Base-by-base conservation (phyloP, 1,140 invertebrate genomes). In the Hycleus cichorii region DNA sequence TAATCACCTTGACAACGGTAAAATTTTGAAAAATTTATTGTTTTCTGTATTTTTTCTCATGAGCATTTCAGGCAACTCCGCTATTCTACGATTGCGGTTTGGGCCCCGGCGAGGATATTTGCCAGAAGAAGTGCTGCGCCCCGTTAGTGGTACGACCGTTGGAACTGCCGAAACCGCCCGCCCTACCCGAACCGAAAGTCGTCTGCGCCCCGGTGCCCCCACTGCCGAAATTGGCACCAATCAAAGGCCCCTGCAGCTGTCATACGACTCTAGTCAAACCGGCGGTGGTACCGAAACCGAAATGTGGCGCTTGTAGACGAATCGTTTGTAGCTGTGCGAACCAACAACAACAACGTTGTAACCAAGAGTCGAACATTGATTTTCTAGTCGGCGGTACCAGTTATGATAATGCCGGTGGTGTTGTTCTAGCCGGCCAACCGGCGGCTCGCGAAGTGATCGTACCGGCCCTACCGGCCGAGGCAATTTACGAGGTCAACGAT, bases 191-290 rank as follows among this genome's bases (percentile, higher is more conserved):
- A 38, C 64, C 67, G 2, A 58, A 56, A 43, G 57, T 59, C 2
- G 57, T 66, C 3, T 63, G 59, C 24, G 47, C 53, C 3, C 56
- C 58, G 26, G 45, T 64, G 8, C 47, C 42, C 10, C 40, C 47
- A 26, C 11, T 62, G 1, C 49, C 49, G 18, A n/a, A 55, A 3
- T 55, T 69, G 12, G 52, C 43, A 44, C 67, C 67, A 12, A 38
- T 64, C 12, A 59, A 60, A n/a, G 65, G 66, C 38, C 61, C 66
- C 10, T 69, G 67, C 48, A 64, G 52, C 18, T 67, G 65, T 52
- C 59, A 57, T 18, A 59, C 58, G 11, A 53, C 58, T 8, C 59
- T 67, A 27, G 67, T 69, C 1, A 61, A 51, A 38, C 67, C 67
- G 7, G 67, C 67, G 6, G 24, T 60, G 3, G 57, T 69, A 4